phyloP scores from a whole-genome alignment of 1,140 invertebrate species.

The Ceratina japonica region DNA sequence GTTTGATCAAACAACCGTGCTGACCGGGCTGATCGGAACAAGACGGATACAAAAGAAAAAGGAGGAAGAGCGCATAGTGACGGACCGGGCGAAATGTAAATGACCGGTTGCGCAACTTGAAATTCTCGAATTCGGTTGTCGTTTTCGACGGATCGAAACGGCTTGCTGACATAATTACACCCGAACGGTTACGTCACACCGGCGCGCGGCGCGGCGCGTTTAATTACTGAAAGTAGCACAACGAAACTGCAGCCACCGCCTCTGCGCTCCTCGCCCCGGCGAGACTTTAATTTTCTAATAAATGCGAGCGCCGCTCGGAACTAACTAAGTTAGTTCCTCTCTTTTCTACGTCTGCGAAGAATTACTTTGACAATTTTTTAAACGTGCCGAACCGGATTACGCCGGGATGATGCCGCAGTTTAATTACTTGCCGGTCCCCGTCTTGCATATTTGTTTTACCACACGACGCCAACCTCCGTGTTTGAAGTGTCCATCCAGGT shows the following conservation, averaged over 20 bases:
- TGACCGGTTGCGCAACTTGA: slow-evolving; percentile 14
- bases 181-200: slow-evolving; percentile 29
- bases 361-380: background rate
- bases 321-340: slow-evolving; percentile 6
- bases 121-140: slow-evolving; percentile 23
- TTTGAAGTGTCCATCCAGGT: no score
- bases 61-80: slow-evolving; percentile 16
- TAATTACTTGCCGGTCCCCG: background rate
- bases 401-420: background rate
- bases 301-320: background rate
- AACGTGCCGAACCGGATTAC: background rate
- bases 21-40: slow-evolving; percentile 24
- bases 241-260: background rate
- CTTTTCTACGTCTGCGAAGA: background rate
- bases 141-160: slow-evolving; percentile 24
- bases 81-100: slow-evolving; percentile 32
- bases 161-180: slow-evolving; percentile 34
- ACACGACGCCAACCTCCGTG: background rate
- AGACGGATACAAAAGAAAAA: slow-evolving; percentile 10
- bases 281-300: slow-evolving; percentile 36
- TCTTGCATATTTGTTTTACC: background rate
- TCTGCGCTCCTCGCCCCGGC: no score
- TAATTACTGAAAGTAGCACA: slow-evolving; percentile 31
- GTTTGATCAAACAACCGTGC: slow-evolving; percentile 48
- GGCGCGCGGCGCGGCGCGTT: background rate